Evolutionary conservation across 2,888 invertebrate species (phyloP), one percentile per base, ranked within the genome.

Genomic region (Candidula unifasciata): DNA sequence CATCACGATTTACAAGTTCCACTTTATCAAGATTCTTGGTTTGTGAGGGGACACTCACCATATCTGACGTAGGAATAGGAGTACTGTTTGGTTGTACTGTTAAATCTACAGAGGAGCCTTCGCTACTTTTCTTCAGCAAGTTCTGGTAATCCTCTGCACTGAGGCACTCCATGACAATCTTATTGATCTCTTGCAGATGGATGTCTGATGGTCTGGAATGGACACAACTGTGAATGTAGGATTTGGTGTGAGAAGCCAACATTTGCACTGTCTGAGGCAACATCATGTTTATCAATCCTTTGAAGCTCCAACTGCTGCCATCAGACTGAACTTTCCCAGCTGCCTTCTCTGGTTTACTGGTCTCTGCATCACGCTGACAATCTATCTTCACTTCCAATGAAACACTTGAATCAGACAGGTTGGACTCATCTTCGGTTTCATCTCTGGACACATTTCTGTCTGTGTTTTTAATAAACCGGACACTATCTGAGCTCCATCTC

Each of bases 181-280:
- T 76, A 30, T 77, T 44, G 52, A 82, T 82, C 54, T 82, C 82
- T 3, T 52, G 21, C 30, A 74, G 16, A 24, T 82, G 64, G 16
- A 21, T 82, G 16, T 82, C 82, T 66, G 76, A 77, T 1, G 82
- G 82, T 33, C 44, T 77, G 10, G 82, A 68, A 18, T 66, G 52
- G 21, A 82, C 57, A 52, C 74, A 82, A 60, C 66, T 66, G 57
- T 82, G n/a, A 6, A 82, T 82, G 82, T 82, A 82, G 6, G 82
- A 82, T 27, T 82, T 82, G 5, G 82, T 82, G 35, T 82, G 82
- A 24, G 82, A 77, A 8, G 82, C 82, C 33, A 82, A 24, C n/a
- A 64, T 27, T 57, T 82, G 82, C 2, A 82, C 82, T 1, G 82
- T 82, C 13, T 44, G 37, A 2, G 82, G 82, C 21, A 82, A 30